These are phyloP conservation scores for Hyla sarda DNA, from an alignment of 2,113 vertebrate species.

Conservation along the genomic window DNA sequence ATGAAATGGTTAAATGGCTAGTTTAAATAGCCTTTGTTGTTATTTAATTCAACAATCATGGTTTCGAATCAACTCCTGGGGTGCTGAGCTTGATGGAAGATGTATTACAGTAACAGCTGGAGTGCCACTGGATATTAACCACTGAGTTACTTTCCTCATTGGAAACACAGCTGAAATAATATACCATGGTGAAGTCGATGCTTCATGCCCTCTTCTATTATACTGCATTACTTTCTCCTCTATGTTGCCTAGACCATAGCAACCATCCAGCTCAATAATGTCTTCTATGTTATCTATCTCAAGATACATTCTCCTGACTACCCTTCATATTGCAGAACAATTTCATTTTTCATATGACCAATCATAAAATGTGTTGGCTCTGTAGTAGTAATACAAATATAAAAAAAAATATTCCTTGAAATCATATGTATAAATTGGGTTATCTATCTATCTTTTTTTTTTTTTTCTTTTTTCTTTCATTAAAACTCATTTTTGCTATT, in stretches of 20 bases:
- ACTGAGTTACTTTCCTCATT: not conserved
- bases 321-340: no score
- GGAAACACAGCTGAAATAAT: slow-evolving; percentile 1
- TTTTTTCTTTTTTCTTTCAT: no score
- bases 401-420: no score
- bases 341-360: no score
- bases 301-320: no score
- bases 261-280: not conserved
- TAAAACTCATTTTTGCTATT: no score
- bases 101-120: slow-evolving; percentile 2
- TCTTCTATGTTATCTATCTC: not conserved
- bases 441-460: no score
- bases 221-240: not conserved
- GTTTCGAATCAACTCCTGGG: slow-evolving; percentile 1
- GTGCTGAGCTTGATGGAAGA: not conserved
- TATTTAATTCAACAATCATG: not conserved
- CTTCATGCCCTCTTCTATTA: not conserved
- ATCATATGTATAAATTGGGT: no score
- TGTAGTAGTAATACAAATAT: no score
- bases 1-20: not conserved
- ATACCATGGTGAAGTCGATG: not conserved
- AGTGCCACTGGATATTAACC: not conserved
- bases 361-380: no score
- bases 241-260: not conserved
- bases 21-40: not conserved